Evolutionary conservation across 2,888 invertebrate species (phyloP), one percentile per base, ranked within the genome.

Genomic region (Leuctra nigra): DNA sequence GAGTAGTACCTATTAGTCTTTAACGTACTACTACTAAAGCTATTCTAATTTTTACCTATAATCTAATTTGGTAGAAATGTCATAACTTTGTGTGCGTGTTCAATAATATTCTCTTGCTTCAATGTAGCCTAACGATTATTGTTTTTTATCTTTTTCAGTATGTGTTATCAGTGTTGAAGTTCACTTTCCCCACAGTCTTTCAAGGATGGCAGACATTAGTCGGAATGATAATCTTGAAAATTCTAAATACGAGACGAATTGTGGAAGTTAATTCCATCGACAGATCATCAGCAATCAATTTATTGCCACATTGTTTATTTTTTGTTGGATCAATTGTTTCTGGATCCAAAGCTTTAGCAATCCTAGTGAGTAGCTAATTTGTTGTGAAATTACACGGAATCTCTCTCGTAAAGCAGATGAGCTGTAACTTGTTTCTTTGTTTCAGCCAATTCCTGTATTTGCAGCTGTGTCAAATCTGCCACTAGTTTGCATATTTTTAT

Each of bases 121-220:
- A n/a, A n/a, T n/a, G n/a, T n/a, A n/a, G n/a, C n/a, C n/a, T n/a
- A n/a, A n/a, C n/a, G n/a, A n/a, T n/a, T n/a, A n/a, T n/a, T n/a
- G n/a, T n/a, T n/a, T n/a, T n/a, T n/a, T n/a, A 53, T 25, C 29
- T 35, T 52, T 57, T 57, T 9, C 64, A 68, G 66, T 68, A 66
- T 62, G 67, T 68, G 39, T 59, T 68, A 41, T 66, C 68, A 36
- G 64, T 65, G 54, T 61, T 68, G 38, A 63, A 63, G 25, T 68
- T 68, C 59, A 67, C 66, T 1, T 67, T 66, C 57, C 68, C 68
- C 13, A 67, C 68, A 18, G 65, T 68, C 22, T 68, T 66, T 57
- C 68, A 68, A 65, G 68, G 68, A 56, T 68, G 68, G 68, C 67
- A 68, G 59, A 68, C 67, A 16, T 56, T 68, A 24, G 63, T 67